phyloP scores from a whole-genome alignment of 2,888 invertebrate species.

The Drosophila cognata region DNA sequence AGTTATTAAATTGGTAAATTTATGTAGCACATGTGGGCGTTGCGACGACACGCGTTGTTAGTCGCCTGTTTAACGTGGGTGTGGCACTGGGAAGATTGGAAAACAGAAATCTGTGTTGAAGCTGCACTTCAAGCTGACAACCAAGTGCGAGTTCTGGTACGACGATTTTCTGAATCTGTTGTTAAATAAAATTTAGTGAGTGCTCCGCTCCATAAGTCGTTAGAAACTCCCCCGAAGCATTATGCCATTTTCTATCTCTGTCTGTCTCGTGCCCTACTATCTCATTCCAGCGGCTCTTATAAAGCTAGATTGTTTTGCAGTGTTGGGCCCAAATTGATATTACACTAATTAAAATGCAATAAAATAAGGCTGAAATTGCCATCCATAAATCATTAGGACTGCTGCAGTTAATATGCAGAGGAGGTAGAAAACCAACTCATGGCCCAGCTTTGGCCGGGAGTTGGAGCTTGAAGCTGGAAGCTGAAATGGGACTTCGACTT shows the following conservation, averaged over 20 bases:
- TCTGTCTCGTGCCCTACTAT: neutral
- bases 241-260: neutral
- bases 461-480: conserved; percentile 9
- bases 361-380: conserved; percentile 78
- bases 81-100: conserved; percentile 47
- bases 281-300: conserved; percentile 7
- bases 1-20: conserved; percentile 79
- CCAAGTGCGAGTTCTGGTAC: conserved; percentile 44
- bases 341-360: conserved; percentile 84
- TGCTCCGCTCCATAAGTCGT: conserved; percentile 22
- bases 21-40: conserved; percentile 67
- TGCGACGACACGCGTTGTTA: conserved; percentile 78
- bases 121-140: conserved; percentile 34
- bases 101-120: conserved; percentile 6
- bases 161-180: conserved; percentile 15
- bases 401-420: conserved; percentile 38
- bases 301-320: conserved; percentile 27
- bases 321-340: conserved; percentile 80
- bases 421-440: conserved; percentile 24
- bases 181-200: conserved; percentile 68
- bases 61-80: conserved; percentile 52
- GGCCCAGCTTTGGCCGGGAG: conserved; percentile 33
- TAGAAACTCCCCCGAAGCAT: conserved; percentile 29
- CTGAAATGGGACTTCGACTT: conserved; percentile 11
- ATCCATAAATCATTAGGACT: conserved; percentile 77